Base-by-base conservation (phyloP, 2,797 vertebrate genomes). In the Odontamblyopus lacepedii region DNA sequence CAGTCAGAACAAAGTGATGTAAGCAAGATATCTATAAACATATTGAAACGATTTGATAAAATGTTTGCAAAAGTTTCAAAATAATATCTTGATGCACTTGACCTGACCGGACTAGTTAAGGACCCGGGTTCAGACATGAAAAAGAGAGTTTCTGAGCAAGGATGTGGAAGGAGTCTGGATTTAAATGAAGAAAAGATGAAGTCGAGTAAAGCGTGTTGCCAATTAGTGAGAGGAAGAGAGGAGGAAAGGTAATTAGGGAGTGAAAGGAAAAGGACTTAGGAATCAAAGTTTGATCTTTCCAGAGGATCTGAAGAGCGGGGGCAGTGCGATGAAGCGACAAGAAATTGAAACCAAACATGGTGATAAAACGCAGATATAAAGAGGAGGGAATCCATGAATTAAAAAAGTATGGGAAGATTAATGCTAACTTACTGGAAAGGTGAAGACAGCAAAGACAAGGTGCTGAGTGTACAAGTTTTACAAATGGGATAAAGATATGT, bases 181-280 rank as follows among this genome's bases (percentile, higher is more conserved):
- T 76, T 72, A 53, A 53, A 71, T 74, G 70, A 75, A 83, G 70
- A 75, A 83, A 85, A 74, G 73, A 79, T 73, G 78, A 70, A 66
- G 72, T 82, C 60, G 74, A 76, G 69, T 69, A 83, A 81, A 19
- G 77, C 84, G 80, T 79, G 83, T 79, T 81, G 88, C 89, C 91
- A 89, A 93, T 94, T 93, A 92, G 87, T 82, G 88, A 87, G 85
- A 91, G 85, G 88, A 88, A 90, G 81, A 90, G 80, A 82, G 71
- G 72, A 75, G 76, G 68, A 77, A 78, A 81, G 69, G 81, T 90
- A 92, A 93, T 93, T 88, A 89, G 73, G 75, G 76, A 79, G 71
- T 30, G 56, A 87, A 74, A 78, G 79, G 78, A 86, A 82, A 78
- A 73, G 80, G 76, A 78, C 73, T 78, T 78, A 70, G 75, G 83